A percentile compares a stretch with the other conserved stretches of the same genome.
Conservation (phyloP, 2,888 invertebrate species). For the Andrena minutula region DNA sequence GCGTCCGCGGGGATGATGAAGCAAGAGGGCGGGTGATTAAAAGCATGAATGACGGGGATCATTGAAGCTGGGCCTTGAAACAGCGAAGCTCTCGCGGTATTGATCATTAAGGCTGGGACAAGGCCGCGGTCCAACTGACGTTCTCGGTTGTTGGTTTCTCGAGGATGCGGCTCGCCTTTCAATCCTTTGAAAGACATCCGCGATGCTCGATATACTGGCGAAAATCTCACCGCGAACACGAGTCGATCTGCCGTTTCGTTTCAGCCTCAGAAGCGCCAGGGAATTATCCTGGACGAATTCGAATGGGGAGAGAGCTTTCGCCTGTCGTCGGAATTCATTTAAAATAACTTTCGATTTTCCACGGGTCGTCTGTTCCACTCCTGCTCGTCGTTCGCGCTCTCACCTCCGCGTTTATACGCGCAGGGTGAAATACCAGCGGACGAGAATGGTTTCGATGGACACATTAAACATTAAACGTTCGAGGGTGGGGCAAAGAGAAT, state of each 20-base stretch:
- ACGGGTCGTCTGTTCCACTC: too few species aligned
- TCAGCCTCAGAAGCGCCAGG: not conserved
- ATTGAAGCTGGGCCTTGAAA: constrained; percentile 8
- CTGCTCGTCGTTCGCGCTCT: not conserved
- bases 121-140: not conserved
- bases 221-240: not conserved
- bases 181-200: constrained; percentile 15
- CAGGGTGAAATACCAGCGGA: too few species aligned
- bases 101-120: constrained; percentile 28
- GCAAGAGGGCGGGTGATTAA: constrained; percentile 17
- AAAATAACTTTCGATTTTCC: not conserved
- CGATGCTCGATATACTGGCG: not conserved
- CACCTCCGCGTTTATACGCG: not conserved
- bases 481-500: too few species aligned
- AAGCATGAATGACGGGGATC: constrained; percentile 20
- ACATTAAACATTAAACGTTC: too few species aligned
- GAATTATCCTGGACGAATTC: not conserved
- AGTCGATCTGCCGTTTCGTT: constrained; percentile 9
- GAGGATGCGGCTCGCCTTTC: constrained; percentile 22
- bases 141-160: constrained; percentile 17
- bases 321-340: not conserved
- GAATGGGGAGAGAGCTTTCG: not conserved
- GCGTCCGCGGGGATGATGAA: constrained; percentile 18
- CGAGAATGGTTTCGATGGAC: too few species aligned
- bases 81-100: constrained; percentile 15